Evolutionary conservation across 2,888 invertebrate genomes (phyloP), one percentile per base, ranked within the genome.

Genomic region (Drosophila ustulata): DNA sequence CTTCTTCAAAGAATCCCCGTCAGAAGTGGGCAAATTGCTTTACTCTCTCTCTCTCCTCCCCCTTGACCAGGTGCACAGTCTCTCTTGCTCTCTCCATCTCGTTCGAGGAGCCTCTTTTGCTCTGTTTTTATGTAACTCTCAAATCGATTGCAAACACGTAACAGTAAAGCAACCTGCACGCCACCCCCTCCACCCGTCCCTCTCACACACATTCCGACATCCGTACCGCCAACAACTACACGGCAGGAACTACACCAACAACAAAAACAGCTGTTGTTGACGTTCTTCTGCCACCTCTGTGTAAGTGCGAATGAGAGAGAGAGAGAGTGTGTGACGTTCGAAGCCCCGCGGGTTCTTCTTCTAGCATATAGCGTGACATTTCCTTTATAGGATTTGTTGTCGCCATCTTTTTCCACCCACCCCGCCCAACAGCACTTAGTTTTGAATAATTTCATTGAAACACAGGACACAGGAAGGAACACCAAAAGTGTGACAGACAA

Each of bases 81-180:
- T 39, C 39, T 5, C 0, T 23, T 18, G 18, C 26, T 43, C 37
- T 43, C 8, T 26, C 37, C 39, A 43, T 41, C 37, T 46, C 18
- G 6, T 18, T 57, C 28, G 34, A 58, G 28, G 34, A 58, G 28
- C 53, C 41, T 18, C 46, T 30, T 49, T 63, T 23, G 58, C 50
- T 81, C 67, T 73, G 66, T 85, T 82, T 85, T 89, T 85, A 85
- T 85, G 77, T 85, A 85, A 85, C 85, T 85, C 85, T 89, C 88
- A 88, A 85, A 89, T 89, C 85, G 85, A 89, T 85, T 82, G 88
- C 87, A 85, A 89, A 85, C 82, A 85, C 89, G 85, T 85, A 85
- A 85, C 89, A 89, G 78, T 82, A 70, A 67, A 70, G 72, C 70
- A 85, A 79, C 82, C 72, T 71, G 80, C 86, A 56, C 73, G 25